Evolutionary conservation across 2,113 vertebrate genomes (phyloP), one percentile per base, ranked within the genome.

Genomic region (Microtus ochrogaster): DNA sequence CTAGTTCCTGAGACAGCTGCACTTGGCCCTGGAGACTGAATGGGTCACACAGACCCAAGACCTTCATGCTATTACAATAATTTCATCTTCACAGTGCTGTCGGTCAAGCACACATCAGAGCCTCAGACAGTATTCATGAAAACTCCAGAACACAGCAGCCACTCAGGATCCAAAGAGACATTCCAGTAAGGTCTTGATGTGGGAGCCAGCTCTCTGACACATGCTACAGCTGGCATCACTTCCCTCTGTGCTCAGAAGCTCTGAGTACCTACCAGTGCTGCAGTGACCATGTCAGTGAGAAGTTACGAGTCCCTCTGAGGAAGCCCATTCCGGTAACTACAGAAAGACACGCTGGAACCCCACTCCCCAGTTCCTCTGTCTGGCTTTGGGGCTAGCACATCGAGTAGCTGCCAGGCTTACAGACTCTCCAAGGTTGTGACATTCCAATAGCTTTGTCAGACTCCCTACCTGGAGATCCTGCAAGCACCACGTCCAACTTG

Each of bases 401-500:
- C 3, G 7, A 4, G 3, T 26, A 19, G 26, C 39, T 41, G 39
- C 22, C 6, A 36, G 8, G 58, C 47, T 74, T 49, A 26, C 2
- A 21, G 47, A 22, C 73, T 24, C 61, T 21, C 17, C 8, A 7
- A 33, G 13, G 14, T 9, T 9, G 9, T 8, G 0, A 44, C 66
- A 26, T 28, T 7, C 11, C 21, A 26, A 26, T 1, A 17, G 24
- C 26, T 12, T 61, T 78, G 10, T 26, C 1, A 36, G n/a, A 49
- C 33, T 41, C 55, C 39, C 49, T 7, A 47, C 41, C 83, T 26
- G 22, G 24, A 19, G 49, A 72, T 66, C 12, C 55, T 28, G 7
- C 17, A 33, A 58, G 16, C 41, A 22, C 4, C 30, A 28, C 0
- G 2, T 22, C 47, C 47, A 49, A 22, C 44, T 16, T 39, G 65